Evolutionary conservation across 1,140 invertebrate species (phyloP), one percentile per base, ranked within the genome.

Genomic region (Forficula auricularia): DNA sequence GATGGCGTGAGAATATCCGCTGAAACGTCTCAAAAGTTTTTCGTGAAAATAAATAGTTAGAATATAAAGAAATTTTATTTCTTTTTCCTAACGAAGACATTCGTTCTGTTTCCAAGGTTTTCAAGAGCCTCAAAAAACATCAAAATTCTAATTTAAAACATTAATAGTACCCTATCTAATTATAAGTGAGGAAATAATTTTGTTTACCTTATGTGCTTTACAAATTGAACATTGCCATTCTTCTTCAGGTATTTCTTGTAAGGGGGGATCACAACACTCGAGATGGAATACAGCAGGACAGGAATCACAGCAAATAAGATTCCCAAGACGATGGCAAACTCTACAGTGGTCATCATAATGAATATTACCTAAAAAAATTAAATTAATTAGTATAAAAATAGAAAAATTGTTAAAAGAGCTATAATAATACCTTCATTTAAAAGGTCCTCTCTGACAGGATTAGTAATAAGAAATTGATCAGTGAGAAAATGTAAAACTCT

Each of bases 241-340:
- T 65, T 94, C 88, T 33, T 86, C 82, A 34, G 91, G 91, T 38
- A 95, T 85, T 66, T 94, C 79, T 19, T 80, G 74, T 55, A 96
- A 64, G 7, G 91, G 88, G 32, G 91, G 91, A 57, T 94, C 88
- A 18, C 95, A 82, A 68, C 92, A 98, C 53, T 86, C 82, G 54
- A 97, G 67, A 64, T 98, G 92, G 62, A 88, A 97, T 14, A 96
- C 90, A 22, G 91, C 91, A 37, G 91, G 85, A 60, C 92, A 97
- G 6, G 85, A 90, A 63, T 97, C 91, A 66, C 92, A 98, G 58
- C 91, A 96, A 1, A 98, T 61, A 27, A 98, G 66, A 64, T 97
- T 89, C 12, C 92, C 92, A 27, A 95, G 64, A 50, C 89, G 80
- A 62, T 96, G 90, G 61, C 95, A 98, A 34, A 83, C 76, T 55